Evolutionary conservation across 2,888 invertebrate species (phyloP), one percentile per base, ranked within the genome.

Genomic region (Eurytoma adleriae): DNA sequence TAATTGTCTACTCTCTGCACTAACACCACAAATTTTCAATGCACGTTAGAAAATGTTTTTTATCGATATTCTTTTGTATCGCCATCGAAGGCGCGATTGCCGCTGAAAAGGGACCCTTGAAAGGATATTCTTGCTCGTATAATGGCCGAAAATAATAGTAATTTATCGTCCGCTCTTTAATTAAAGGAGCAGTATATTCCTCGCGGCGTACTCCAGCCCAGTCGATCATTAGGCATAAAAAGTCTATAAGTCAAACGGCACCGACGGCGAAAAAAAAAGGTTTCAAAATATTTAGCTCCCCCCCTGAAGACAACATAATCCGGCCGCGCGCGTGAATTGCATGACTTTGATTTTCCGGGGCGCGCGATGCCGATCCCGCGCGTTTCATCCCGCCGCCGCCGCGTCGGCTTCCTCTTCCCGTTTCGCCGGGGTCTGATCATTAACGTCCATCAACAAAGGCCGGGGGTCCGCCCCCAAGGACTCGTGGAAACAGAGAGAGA

Each of bases 391-490:
- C 59, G 48, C 79, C 48, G 64, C 74, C 54, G 27, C 56, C 56
- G 14, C 62, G 30, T 30, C n/a, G n/a, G 24, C 56, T 61, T 61
- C 69, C 64, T 57, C 70, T 27, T 57, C 30, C 75, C 52, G 56
- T 48, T 68, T 61, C 27, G 16, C 2, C 4, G 27, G 68, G 59
- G 24, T 62, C 69, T 78, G 78, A 83, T 84, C 85, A 86, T 86
- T 85, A 86, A 74, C 80, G 83, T 79, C 62, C 62, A 20, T 75
- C 79, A 74, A 84, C 84, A 85, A 84, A 82, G 73, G 77, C 57
- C 18, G 13, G 3, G 77, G 70, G 56, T 72, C 82, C 83, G 82
- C 81, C 85, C 80, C 78, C 24, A 68, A 80, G 57, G 52, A 52
- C 81, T 83, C 73, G 81, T 78, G 64, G 40, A 64, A 64, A 71